Base-by-base conservation (phyloP, 2,888 invertebrate species). In the Pristionchus mayeri region DNA sequence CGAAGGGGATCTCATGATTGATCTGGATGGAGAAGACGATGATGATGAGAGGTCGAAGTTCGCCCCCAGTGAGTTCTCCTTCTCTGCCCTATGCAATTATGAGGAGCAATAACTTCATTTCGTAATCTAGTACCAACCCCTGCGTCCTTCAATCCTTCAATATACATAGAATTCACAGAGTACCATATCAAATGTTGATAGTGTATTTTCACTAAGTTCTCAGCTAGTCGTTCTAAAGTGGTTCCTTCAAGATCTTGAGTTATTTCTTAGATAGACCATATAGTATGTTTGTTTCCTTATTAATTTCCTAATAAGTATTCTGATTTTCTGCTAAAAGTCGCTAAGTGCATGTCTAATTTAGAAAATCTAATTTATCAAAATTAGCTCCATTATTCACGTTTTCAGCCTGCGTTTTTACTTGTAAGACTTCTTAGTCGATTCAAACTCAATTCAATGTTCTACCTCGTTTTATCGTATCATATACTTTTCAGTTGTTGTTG, bases 391-490 rank as follows among this genome's bases (percentile, higher is more conserved):
- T 60, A 60, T 67, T 67, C 37, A 67, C 67, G 67, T 67, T 67
- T 67, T 24, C 67, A 67, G 34, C 67, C 37, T 67, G 67, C 37
- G 34, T 67, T 57, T 67, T 67, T 67, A 67, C 67, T 67, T 37
- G 67, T 67, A 37, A 67, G 67, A 67, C 67, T 9, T 67, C 37
- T 67, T 27, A 27, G 67, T 37, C 37, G 27, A 67, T 27, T 37
- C 67, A 37, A 34, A 7, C 21, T 27, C 67, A n/a, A n/a, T n/a
- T n/a, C n/a, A n/a, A 18, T 67, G 9, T 21, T 1, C 21, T 16
- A n/a, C 67, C 34, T 67, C 37, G 67, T 67, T 67, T 67, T 67
- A 67, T 37, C 67, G 67, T 67, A 34, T 67, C 34, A 16, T 37
- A n/a, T n/a, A 16, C 21, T 67, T 34, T 24, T 7, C 24, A 60